phyloP scores from a whole-genome alignment of 2,888 invertebrate genomes.

The Bombylius discolor region DNA sequence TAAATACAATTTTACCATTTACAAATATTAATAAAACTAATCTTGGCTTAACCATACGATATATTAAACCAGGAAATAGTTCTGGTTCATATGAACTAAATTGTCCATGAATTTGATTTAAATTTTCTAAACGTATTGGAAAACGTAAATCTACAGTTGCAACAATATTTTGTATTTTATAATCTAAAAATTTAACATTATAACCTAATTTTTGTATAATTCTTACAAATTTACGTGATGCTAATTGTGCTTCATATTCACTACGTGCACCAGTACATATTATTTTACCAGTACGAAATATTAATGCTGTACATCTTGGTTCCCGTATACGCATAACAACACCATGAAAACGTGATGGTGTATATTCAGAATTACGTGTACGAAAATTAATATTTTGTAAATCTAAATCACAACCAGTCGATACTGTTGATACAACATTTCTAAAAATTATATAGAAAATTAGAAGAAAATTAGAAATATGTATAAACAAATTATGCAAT shows the following conservation, averaged over 20 bases:
- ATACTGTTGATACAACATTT: constrained; percentile 71
- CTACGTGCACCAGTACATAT: constrained; percentile 74
- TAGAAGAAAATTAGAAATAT: not conserved
- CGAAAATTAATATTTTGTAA: constrained; percentile 61
- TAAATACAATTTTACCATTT: constrained; percentile 96
- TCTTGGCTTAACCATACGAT: constrained; percentile 95
- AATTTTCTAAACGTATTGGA: constrained; percentile 61
- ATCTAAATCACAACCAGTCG: constrained; percentile 57
- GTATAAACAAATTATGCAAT: no score
- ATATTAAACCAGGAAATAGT: constrained; percentile 94
- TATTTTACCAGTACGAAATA: constrained; percentile 64
- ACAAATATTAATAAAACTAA: constrained; percentile 97
- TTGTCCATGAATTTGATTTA: constrained; percentile 60
- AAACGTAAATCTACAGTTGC: constrained; percentile 67
- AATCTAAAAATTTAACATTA: constrained; percentile 64
- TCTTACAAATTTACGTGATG: constrained; percentile 70
- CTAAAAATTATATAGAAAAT: constrained; percentile 31
- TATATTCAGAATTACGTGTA: constrained; percentile 72
- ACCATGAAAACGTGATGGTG: constrained; percentile 68
- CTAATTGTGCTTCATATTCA: constrained; percentile 64
- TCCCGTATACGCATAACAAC: constrained; percentile 71
- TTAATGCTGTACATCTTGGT: constrained; percentile 60
- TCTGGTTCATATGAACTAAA: constrained; percentile 92
- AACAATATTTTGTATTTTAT: constrained; percentile 72
- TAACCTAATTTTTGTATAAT: constrained; percentile 76